phyloP scores from a whole-genome alignment of 2,888 invertebrate genomes.

The Didymodactylos carnosus region DNA sequence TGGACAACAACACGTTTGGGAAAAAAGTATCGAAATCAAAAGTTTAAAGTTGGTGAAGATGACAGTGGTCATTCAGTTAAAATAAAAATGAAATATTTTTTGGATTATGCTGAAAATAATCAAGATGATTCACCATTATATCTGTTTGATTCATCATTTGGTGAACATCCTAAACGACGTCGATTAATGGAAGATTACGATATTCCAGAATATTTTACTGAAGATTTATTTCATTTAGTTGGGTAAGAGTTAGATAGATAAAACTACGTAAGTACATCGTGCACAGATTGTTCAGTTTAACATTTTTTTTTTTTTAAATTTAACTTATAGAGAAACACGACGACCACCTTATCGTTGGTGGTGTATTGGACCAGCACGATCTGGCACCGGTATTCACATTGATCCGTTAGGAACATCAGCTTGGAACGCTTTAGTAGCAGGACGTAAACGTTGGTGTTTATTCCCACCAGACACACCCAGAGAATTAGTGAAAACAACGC shows the following conservation, averaged over 20 bases:
- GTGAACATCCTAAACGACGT: conserved; percentile 78
- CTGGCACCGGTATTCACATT: conserved; percentile 90
- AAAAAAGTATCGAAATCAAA: conserved; percentile 93
- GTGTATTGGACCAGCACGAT: conserved; percentile 89
- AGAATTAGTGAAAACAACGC: conserved; percentile 73
- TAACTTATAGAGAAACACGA: not conserved
- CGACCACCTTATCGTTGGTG: conserved; percentile 49
- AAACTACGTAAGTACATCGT: no score
- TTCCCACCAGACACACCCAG: conserved; percentile 91
- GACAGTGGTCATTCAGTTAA: conserved; percentile 98
- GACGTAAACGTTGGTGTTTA: conserved; percentile 88
- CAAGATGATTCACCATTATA: conserved; percentile 96
- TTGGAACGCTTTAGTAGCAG: conserved; percentile 84
- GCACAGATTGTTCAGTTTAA: no score
- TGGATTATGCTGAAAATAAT: conserved; percentile 70
- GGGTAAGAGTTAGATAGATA: no score
- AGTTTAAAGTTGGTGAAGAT: conserved; percentile 98
- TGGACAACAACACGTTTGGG: conserved; percentile 77
- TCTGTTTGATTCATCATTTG: conserved; percentile 97
- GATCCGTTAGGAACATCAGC: conserved; percentile 95
- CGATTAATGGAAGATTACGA: conserved; percentile 79
- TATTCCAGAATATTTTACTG: conserved; percentile 73
- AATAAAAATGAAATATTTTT: conserved; percentile 67
- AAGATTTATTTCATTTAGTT: conserved; percentile 85
- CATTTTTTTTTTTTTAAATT: no score